A percentile compares a stretch with the other conserved stretches of the same genome.
Evolutionary conservation across 2,888 invertebrate species (phyloP).

Genomic region (Euzophera pinguis): DNA sequence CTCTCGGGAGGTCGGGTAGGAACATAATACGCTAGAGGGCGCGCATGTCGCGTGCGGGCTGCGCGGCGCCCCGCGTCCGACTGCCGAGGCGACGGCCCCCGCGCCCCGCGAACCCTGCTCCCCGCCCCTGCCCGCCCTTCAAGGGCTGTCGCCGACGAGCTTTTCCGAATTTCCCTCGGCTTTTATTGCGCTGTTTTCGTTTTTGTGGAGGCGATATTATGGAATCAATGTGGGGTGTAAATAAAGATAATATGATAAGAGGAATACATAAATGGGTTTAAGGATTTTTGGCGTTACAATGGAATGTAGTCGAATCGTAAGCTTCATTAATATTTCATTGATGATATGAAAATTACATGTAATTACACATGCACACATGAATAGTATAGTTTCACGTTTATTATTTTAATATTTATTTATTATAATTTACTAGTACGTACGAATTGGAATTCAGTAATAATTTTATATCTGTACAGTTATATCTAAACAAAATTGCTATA

Average conservation of each 20-base stretch:
- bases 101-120: conserved; percentile 29
- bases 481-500: too few species aligned
- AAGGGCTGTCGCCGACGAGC: conserved; percentile 51
- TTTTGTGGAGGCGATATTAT: background rate
- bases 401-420: too few species aligned
- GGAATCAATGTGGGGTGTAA: background rate
- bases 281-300: background rate
- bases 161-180: conserved; percentile 46
- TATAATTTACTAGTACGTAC: too few species aligned
- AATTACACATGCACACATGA: too few species aligned
- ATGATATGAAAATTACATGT: too few species aligned
- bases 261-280: background rate
- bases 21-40: conserved; percentile 84
- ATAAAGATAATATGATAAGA: background rate
- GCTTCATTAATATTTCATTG: too few species aligned
- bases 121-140: conserved; percentile 40
- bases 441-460: too few species aligned
- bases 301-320: too few species aligned
- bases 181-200: conserved; percentile 18
- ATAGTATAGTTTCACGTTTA: too few species aligned
- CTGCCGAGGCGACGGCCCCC: conserved; percentile 49
- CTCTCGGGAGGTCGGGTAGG: conserved; percentile 95
- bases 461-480: too few species aligned
- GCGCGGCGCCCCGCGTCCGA: conserved; percentile 76
- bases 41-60: conserved; percentile 73